phyloP scores from a whole-genome alignment of 2,113 vertebrate genomes.

The Eclectus roratus region DNA sequence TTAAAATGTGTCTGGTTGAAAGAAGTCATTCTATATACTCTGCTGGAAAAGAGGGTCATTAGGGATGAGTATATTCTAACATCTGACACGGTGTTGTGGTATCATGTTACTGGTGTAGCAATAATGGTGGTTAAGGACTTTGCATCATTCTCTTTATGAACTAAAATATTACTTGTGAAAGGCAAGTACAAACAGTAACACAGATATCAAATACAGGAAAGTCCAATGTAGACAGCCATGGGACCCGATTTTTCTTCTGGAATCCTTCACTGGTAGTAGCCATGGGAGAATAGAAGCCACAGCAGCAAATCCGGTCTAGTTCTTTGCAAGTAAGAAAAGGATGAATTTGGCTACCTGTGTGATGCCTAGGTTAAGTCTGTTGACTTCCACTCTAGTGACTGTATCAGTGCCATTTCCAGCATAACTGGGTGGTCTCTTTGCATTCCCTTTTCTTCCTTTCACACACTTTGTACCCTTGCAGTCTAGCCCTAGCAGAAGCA shows the following conservation, averaged over 20 bases:
- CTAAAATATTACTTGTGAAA: neutral
- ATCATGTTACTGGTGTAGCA: too few relatives aligned
- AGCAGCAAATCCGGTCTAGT: neutral
- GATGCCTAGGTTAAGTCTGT: neutral
- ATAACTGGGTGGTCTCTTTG: neutral
- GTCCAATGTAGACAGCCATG: neutral
- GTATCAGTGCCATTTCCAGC: neutral
- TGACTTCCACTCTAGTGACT: neutral
- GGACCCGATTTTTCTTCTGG: neutral
- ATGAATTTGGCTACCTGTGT: neutral
- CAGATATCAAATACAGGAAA: neutral
- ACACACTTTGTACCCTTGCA: neutral
- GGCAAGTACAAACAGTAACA: neutral
- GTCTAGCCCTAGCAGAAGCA: neutral
- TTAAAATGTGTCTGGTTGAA: neutral
- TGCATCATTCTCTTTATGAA: neutral
- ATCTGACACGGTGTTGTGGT: neutral
- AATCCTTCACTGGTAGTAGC: neutral
- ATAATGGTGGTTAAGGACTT: neutral
- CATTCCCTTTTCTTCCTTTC: neutral
- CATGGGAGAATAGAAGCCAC: neutral
- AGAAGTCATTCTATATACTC: neutral
- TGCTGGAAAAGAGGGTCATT: neutral
- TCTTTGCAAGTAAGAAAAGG: neutral
- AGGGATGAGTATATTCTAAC: neutral